These are phyloP conservation scores for Paguma larvata DNA, from an alignment of 2,797 vertebrate genomes.

Conservation along the genomic window DNA sequence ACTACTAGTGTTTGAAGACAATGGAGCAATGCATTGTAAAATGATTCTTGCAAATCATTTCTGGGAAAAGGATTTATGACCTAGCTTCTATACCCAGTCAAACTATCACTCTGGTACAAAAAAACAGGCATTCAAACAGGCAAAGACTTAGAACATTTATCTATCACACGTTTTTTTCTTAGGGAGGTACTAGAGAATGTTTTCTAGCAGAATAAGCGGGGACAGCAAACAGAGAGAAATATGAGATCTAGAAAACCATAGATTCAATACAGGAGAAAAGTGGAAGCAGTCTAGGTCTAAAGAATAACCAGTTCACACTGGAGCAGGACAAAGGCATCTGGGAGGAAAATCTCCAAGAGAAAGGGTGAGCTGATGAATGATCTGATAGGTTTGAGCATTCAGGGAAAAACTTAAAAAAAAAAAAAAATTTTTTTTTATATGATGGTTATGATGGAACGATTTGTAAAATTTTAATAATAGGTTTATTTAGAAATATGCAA, in stretches of 20 bases:
- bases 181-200: neutral
- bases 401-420: neutral
- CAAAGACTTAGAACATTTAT: neutral
- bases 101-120: neutral
- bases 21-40: neutral
- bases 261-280: neutral
- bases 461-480: conserved; percentile 24
- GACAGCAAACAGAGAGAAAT: neutral
- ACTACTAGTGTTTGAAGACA: neutral
- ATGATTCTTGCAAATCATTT: neutral
- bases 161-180: neutral
- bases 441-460: neutral
- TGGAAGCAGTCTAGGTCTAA: neutral
- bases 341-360: neutral
- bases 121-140: neutral
- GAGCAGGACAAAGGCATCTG: neutral
- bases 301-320: neutral
- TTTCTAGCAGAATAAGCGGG: neutral
- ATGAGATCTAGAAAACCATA: neutral
- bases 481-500: neutral
- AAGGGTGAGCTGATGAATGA: neutral
- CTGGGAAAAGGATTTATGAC: neutral
- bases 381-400: neutral
- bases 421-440: neutral
- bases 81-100: neutral